A percentile compares a stretch with the other conserved stretches of the same genome.
phyloP scores from a whole-genome alignment of 1,140 invertebrate genomes.

The Stegodyphus mimosarum region DNA sequence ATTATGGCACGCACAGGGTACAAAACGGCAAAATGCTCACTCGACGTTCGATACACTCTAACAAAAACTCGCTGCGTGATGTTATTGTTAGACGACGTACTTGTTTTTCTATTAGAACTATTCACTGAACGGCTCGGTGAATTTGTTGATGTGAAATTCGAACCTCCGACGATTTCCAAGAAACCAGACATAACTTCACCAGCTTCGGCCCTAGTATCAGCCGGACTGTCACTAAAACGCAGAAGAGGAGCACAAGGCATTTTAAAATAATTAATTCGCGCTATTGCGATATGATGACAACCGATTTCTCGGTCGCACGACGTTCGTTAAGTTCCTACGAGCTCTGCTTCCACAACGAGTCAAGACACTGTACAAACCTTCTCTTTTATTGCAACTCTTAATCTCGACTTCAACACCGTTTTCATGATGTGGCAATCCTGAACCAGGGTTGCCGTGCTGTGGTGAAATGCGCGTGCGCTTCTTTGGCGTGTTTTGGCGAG shows the following conservation, averaged over 20 bases:
- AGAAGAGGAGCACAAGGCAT: conserved; percentile 52
- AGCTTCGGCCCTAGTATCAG: conserved; percentile 27
- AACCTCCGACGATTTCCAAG: conserved; percentile 31
- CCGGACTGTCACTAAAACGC: conserved; percentile 28
- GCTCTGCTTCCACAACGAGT: not conserved
- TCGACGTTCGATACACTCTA: conserved; percentile 52
- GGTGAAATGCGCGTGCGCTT: conserved; percentile 6
- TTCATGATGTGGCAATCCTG: conserved; percentile 46
- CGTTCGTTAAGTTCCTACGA: not conserved
- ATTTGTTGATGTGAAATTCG: conserved; percentile 26
- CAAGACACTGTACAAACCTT: not conserved
- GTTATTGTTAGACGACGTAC: not conserved
- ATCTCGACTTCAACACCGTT: not conserved
- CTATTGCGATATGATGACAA: not conserved
- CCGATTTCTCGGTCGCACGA: not conserved
- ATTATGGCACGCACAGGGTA: conserved; percentile 49
- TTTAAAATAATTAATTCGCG: not conserved
- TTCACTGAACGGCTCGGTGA: not conserved
- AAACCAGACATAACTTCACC: conserved; percentile 57
- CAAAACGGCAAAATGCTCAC: conserved; percentile 60
- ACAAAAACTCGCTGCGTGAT: conserved; percentile 54
- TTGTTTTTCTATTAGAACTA: not conserved
- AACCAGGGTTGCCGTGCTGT: conserved; percentile 7
- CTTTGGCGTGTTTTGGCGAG: not conserved
- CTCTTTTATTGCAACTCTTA: not conserved